Percentiles rank a stretch among this genome's conserved stretches.
phyloP scores from a whole-genome alignment of 2,888 invertebrate species.

The Amphipyra tragopoginis region DNA sequence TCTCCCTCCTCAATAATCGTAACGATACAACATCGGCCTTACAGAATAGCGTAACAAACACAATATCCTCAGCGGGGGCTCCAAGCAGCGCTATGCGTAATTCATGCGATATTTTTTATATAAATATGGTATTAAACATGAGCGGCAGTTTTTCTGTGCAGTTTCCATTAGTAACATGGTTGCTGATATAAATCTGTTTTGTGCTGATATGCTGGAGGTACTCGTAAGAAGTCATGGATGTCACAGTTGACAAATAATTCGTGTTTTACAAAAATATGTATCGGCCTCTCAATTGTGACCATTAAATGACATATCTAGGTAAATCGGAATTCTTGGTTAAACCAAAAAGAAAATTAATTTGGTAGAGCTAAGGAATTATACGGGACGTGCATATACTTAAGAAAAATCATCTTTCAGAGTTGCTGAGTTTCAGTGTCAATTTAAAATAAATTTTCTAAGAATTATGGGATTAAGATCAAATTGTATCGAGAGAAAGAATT shows the following conservation, averaged over 20 bases:
- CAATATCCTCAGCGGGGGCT: slow-evolving; percentile 68
- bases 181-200: slow-evolving; percentile 34
- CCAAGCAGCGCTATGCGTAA: slow-evolving; percentile 69
- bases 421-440: too few species aligned
- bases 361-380: too few species aligned
- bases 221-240: slow-evolving; percentile 1
- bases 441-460: too few species aligned
- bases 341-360: too few species aligned
- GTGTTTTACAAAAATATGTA: background rate
- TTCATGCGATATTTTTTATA: slow-evolving; percentile 71
- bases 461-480: too few species aligned
- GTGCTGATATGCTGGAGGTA: slow-evolving; percentile 8
- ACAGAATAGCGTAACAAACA: slow-evolving; percentile 43
- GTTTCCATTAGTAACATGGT: slow-evolving; percentile 55
- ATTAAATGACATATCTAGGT: too few species aligned
- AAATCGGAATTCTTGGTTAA: too few species aligned
- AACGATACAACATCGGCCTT: slow-evolving; percentile 14
- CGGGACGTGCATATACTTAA: too few species aligned
- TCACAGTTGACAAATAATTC: background rate
- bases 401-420: too few species aligned
- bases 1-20: background rate
- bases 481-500: too few species aligned
- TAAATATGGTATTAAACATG: slow-evolving; percentile 68
- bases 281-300: too few species aligned
- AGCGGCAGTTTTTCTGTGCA: slow-evolving; percentile 55